Evolutionary conservation across 2,888 invertebrate genomes (phyloP).

Genomic region (Archips xylosteana): DNA sequence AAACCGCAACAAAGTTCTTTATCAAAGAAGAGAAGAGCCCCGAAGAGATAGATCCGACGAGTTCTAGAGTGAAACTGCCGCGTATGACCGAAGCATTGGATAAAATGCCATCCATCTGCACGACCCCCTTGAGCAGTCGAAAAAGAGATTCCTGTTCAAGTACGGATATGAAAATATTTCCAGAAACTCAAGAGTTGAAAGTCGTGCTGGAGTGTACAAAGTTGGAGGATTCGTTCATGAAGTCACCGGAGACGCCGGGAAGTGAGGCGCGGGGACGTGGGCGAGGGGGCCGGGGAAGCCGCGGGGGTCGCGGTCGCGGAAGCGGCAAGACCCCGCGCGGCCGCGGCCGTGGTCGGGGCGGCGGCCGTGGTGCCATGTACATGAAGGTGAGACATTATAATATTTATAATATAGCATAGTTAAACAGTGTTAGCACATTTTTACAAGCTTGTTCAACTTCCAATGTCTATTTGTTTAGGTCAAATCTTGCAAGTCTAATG

Average conservation of each 20-base stretch:
- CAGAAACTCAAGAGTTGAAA: slow-evolving; percentile 57
- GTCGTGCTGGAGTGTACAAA: slow-evolving; percentile 55
- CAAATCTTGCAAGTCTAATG: too few relatives aligned
- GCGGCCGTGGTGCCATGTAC: slow-evolving; percentile 70
- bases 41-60: slow-evolving; percentile 72
- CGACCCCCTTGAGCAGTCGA: slow-evolving; percentile 71
- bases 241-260: slow-evolving; percentile 60
- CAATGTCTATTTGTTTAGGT: background rate
- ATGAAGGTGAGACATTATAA: slow-evolving; percentile 58
- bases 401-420: too few relatives aligned
- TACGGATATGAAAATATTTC: slow-evolving; percentile 56
- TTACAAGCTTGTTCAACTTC: background rate
- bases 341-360: slow-evolving; percentile 73
- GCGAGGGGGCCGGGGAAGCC: slow-evolving; percentile 53
- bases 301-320: slow-evolving; percentile 55
- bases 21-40: slow-evolving; percentile 49
- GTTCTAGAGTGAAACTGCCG: slow-evolving; percentile 78
- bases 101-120: slow-evolving; percentile 68
- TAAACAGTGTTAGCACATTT: background rate
- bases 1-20: slow-evolving; percentile 53
- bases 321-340: slow-evolving; percentile 59
- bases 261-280: slow-evolving; percentile 48
- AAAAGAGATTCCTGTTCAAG: slow-evolving; percentile 57
- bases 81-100: slow-evolving; percentile 79
- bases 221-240: slow-evolving; percentile 61